Evolutionary conservation across 2,797 vertebrate species (phyloP).

Genomic region (Tokudaia tokunoshimensis): DNA sequence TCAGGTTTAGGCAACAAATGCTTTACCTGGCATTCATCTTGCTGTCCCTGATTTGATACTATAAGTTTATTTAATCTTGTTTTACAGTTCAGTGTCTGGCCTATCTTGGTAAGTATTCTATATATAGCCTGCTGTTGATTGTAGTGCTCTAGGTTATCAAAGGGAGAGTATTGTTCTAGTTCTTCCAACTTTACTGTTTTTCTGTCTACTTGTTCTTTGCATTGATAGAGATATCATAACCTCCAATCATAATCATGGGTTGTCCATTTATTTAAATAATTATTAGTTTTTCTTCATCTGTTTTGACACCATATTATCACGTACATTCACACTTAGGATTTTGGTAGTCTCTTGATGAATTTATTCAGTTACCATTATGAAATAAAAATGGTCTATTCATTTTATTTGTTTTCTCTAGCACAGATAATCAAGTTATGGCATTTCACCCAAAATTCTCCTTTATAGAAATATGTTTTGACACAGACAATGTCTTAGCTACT

Average conservation of each 20-base stretch:
- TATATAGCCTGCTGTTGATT: neutral
- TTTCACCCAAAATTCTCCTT: neutral
- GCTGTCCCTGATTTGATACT: neutral
- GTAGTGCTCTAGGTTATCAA: neutral
- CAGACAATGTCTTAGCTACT: neutral
- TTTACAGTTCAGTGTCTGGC: neutral
- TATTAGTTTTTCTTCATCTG: slow-evolving; percentile 6
- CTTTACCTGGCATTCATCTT: neutral
- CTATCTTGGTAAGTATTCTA: neutral
- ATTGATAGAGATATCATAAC: neutral
- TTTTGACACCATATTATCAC: neutral
- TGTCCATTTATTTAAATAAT: neutral
- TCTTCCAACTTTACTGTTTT: neutral
- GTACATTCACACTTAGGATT: neutral
- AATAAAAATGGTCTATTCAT: slow-evolving; percentile 38
- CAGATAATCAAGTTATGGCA: neutral
- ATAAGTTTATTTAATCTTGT: neutral
- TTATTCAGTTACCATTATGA: slow-evolving; percentile 27
- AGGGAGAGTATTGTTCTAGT: neutral
- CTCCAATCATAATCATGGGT: neutral
- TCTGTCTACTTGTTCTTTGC: neutral
- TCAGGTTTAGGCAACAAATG: neutral
- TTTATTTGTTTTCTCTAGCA: neutral
- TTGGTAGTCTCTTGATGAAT: neutral
- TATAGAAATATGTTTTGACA: neutral